Evolutionary conservation across 1,140 invertebrate species (phyloP).

Genomic region (Drosophila tropicalis): DNA sequence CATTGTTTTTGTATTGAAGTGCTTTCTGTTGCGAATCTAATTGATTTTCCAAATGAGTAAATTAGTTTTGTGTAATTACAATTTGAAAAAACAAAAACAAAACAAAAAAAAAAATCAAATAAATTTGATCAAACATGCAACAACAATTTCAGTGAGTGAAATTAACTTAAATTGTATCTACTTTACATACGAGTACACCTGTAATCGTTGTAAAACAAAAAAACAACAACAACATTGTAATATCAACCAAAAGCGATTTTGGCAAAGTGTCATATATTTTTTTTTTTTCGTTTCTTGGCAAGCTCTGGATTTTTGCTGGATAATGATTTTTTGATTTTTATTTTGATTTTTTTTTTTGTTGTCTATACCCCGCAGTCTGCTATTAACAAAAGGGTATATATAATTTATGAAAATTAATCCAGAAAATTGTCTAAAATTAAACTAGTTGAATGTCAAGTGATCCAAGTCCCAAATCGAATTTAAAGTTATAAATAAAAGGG

Average conservation of each 20-base stretch:
- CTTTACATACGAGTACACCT: neutral
- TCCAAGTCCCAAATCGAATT: too few species aligned
- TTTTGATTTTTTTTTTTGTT: neutral
- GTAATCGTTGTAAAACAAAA: too few species aligned
- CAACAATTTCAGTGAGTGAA: constrained; percentile 4
- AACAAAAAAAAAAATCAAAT: neutral
- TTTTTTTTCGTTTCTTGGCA: constrained; percentile 54
- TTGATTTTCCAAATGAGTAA: constrained; percentile 48
- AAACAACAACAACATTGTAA: neutral
- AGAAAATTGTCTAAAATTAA: neutral
- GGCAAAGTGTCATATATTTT: constrained; percentile 11
- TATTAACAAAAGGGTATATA: neutral
- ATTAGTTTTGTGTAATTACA: constrained; percentile 37
- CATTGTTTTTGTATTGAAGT: constrained; percentile 46
- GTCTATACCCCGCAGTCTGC: constrained; percentile 12
- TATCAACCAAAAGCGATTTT: neutral
- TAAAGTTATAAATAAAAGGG: too few species aligned
- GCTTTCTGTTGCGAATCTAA: constrained; percentile 48
- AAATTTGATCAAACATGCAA: neutral
- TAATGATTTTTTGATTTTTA: constrained; percentile 30
- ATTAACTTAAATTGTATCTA: neutral
- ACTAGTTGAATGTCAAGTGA: too few species aligned
- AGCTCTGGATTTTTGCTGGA: constrained; percentile 32
- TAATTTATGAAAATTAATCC: neutral
- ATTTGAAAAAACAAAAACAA: neutral